phyloP scores from a whole-genome alignment of 1,140 invertebrate genomes.

The Orussus abietinus region DNA sequence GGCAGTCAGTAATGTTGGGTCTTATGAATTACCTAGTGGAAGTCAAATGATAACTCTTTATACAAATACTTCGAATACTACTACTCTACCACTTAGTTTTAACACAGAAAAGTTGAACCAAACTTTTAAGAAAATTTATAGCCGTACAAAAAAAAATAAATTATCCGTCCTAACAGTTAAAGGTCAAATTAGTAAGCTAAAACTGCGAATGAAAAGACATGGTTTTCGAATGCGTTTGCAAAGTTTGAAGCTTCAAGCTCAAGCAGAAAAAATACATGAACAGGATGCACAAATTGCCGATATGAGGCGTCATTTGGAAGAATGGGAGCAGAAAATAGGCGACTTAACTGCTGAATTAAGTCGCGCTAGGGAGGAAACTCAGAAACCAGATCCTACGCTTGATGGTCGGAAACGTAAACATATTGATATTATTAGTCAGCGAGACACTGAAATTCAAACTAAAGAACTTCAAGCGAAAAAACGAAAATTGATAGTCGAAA shows the following conservation, averaged over 20 bases:
- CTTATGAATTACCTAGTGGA: conserved; percentile 41
- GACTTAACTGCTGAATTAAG: conserved; percentile 54
- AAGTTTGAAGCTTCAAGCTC: conserved; percentile 51
- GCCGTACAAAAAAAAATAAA: conserved; percentile 43
- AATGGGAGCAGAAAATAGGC: conserved; percentile 57
- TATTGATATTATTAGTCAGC: conserved; percentile 30
- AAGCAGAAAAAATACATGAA: conserved; percentile 49
- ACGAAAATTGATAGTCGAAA: conserved; percentile 48
- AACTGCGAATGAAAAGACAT: conserved; percentile 43
- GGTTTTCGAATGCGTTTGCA: conserved; percentile 46
- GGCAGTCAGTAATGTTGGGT: conserved; percentile 36
- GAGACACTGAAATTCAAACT: conserved; percentile 22
- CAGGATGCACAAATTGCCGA: conserved; percentile 54
- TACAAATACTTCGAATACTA: conserved; percentile 18
- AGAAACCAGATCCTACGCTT: conserved; percentile 35
- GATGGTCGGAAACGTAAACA: conserved; percentile 41
- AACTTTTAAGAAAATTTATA: conserved; percentile 44
- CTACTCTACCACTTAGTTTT: conserved; percentile 29
- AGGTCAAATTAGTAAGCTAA: conserved; percentile 39
- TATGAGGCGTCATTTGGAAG: conserved; percentile 55
- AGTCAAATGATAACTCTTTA: conserved; percentile 42
- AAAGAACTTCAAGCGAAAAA: conserved; percentile 47
- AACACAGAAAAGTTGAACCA: conserved; percentile 42
- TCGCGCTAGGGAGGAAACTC: conserved; percentile 49
- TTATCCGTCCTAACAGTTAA: conserved; percentile 30